Percentiles rank a stretch among this genome's conserved stretches.
phyloP scores from a whole-genome alignment of 2,113 vertebrate species.

The Pachyramphus minor region DNA sequence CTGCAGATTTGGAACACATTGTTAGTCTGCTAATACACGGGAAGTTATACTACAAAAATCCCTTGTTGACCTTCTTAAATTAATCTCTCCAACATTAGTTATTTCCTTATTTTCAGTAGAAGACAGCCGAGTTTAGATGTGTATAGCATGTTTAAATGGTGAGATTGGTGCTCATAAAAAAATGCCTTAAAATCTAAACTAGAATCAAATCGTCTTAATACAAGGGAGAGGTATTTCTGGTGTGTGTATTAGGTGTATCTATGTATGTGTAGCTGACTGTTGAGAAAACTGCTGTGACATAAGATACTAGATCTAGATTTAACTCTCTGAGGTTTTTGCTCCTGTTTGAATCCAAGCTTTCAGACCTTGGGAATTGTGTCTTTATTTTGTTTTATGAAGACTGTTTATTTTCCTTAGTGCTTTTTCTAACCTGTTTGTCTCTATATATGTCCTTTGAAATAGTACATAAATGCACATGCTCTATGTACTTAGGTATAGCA shows the following conservation, averaged over 20 bases:
- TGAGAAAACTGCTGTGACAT: background rate
- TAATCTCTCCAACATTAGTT: slow-evolving; percentile 40
- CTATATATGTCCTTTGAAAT: background rate
- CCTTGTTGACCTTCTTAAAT: slow-evolving; percentile 47
- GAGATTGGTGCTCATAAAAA: background rate
- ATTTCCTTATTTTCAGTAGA: slow-evolving; percentile 18
- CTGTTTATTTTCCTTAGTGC: background rate
- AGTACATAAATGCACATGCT: background rate
- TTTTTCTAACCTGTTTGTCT: background rate
- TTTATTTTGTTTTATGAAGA: background rate
- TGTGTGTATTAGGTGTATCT: background rate
- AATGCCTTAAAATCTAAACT: background rate
- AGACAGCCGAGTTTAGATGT: background rate
- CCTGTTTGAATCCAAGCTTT: slow-evolving; percentile 11
- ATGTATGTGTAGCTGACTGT: background rate
- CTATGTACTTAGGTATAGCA: background rate
- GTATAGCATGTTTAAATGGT: background rate
- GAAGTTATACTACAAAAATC: slow-evolving; percentile 55
- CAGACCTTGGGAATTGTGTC: background rate
- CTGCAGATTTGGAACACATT: slow-evolving; percentile 10
- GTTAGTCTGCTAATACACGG: background rate
- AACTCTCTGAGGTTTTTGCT: background rate
- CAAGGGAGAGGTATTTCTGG: background rate
- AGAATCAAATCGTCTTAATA: background rate
- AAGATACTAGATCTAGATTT: background rate